Evolutionary conservation across 2,888 invertebrate species (phyloP), one percentile per base, ranked within the genome.

Genomic region (Dicyrtomina minuta): DNA sequence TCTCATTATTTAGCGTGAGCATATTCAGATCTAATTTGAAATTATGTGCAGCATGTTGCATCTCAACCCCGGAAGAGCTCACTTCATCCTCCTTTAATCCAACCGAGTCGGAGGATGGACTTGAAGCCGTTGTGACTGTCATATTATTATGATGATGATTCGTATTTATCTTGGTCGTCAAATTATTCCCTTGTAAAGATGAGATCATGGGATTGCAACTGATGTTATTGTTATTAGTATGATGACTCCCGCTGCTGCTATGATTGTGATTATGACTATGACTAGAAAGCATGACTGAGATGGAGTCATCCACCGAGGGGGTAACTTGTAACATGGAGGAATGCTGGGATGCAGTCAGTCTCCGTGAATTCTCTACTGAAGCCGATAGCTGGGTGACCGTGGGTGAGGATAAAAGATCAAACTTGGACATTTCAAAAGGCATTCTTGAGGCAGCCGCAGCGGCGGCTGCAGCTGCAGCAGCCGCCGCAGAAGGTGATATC

Each of bases 21-120:
- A 87, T 82, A 72, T 82, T 82, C 8, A 85, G 81, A 33, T 67
- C 74, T 55, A 74, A 68, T 43, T 75, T 59, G 43, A 75, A 73
- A 64, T 56, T 62, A n/a, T 61, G 66, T 13, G 60, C 66, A 39
- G 22, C 12, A 2, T n/a, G 41, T 58, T 66, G 49, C 55, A 75
- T 73, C 20, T 88, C 86, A 81, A 89, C 90, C 80, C 89, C 89
- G 0, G 90, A 89, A 81, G 90, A 90, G 24, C 88, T 87, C 0
- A 90, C 90, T 82, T 90, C 90, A 78, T 90, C 89, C 76, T 90
- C 90, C 79, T 89, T 89, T 24, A 68, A 56, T 24, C 53, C 68
- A 33, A 24, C 46, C 51, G 68, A 61, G 82, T 72, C 74, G 81
- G 77, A 80, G 79, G 81, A 41, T 82, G 77, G 76, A 81, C 82